Conservation (phyloP, 53 echinoderm and acorn worm species). For the Mesocentrotus franciscanus region DNA sequence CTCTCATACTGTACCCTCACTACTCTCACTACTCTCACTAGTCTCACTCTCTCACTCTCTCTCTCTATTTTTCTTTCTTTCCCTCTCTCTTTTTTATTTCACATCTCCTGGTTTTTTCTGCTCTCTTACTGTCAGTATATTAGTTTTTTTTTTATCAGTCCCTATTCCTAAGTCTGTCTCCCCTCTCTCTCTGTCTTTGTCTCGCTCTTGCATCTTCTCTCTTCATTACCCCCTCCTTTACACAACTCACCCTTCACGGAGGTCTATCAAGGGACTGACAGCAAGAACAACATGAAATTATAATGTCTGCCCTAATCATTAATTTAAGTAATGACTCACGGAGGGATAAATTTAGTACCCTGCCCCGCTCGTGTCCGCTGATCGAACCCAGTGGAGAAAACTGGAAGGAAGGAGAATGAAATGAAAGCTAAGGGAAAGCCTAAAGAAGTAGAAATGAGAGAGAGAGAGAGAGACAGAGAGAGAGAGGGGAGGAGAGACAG, state of each 20-base stretch:
- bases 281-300: constrained; percentile 39
- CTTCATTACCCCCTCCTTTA: background rate
- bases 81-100: background rate
- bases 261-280: constrained; percentile 33
- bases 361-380: constrained; percentile 42
- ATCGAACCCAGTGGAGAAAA: constrained; percentile 39
- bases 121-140: too few relatives aligned
- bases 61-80: background rate
- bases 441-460: background rate
- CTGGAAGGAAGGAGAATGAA: constrained; percentile 32
- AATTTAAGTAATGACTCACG: constrained; percentile 36
- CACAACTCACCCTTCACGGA: background rate
- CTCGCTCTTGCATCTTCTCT: background rate
- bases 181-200: constrained; percentile 10
- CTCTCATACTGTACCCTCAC: too few relatives aligned
- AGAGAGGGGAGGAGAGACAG: background rate
- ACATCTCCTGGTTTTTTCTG: too few relatives aligned
- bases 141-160: background rate
- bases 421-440: background rate
- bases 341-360: constrained; percentile 23
- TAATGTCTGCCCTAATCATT: constrained; percentile 40
- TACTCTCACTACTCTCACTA: too few relatives aligned
- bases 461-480: background rate
- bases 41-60: background rate
- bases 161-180: background rate